These are phyloP conservation scores for Trialeurodes vaporariorum DNA, from an alignment of 1,140 invertebrate genomes.

Conservation along the genomic window DNA sequence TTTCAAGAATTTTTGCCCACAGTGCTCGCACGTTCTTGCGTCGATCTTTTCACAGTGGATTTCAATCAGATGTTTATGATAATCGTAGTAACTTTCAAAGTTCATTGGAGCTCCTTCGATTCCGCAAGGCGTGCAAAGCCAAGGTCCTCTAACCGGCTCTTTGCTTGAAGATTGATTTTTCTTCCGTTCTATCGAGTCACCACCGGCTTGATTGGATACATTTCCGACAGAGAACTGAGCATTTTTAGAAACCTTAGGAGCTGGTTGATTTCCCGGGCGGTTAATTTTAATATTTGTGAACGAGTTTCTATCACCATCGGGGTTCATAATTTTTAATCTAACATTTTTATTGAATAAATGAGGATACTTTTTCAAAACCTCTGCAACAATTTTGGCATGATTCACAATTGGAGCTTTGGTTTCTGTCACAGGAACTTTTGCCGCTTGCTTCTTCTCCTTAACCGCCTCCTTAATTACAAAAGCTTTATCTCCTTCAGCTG, in stretches of 20 bases:
- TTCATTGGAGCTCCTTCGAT: conserved; percentile 47
- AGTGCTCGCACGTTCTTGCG: conserved; percentile 67
- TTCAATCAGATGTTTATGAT: conserved; percentile 65
- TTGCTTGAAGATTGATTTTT: conserved; percentile 3
- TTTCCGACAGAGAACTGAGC: conserved; percentile 1
- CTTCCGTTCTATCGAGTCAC: background rate
- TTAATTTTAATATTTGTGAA: conserved; percentile 15
- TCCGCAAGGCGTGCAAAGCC: conserved; percentile 54
- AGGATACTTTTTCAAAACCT: conserved; percentile 60
- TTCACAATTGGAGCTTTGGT: too few species aligned
- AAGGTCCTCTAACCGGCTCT: conserved; percentile 34
- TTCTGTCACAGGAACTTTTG: too few species aligned
- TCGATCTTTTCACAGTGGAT: conserved; percentile 69
- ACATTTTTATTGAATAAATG: conserved; percentile 79
- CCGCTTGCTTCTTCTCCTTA: too few species aligned
- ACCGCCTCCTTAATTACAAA: too few species aligned
- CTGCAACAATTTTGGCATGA: conserved; percentile 50
- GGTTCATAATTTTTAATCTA: conserved; percentile 63
- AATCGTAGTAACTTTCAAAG: conserved; percentile 63
- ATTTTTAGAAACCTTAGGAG: background rate
- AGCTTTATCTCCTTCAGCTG: too few species aligned
- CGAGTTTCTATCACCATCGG: conserved; percentile 34
- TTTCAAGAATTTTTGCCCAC: conserved; percentile 61
- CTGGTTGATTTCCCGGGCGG: background rate
- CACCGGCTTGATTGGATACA: too few species aligned